Percentiles rank a stretch among this genome's conserved stretches.
Evolutionary conservation across 2,888 invertebrate genomes (phyloP).

Genomic region (Xestia rhomboidea): DNA sequence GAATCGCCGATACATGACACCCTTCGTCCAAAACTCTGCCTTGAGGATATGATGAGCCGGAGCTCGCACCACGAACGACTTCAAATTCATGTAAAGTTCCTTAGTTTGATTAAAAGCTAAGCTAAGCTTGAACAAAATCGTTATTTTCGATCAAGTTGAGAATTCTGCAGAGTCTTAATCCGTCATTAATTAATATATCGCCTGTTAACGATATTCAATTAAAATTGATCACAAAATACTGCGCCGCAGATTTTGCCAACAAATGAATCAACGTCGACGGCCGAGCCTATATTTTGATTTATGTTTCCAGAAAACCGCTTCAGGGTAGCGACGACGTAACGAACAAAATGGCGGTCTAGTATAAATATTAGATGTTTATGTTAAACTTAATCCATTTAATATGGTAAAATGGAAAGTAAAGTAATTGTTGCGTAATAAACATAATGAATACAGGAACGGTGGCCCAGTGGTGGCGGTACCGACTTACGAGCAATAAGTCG

Average conservation of each 20-base stretch:
- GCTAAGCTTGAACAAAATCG: too few relatives aligned
- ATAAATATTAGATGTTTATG: conserved; percentile 19
- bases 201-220: conserved; percentile 27
- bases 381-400: conserved; percentile 13
- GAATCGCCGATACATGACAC: too few relatives aligned
- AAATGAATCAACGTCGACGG: conserved; percentile 14
- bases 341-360: not conserved
- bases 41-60: too few relatives aligned
- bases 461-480: too few relatives aligned
- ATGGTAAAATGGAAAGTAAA: not conserved
- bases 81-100: too few relatives aligned
- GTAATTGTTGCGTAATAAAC: conserved; percentile 5
- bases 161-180: conserved; percentile 12
- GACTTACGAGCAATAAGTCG: too few relatives aligned
- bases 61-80: too few relatives aligned
- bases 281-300: conserved; percentile 24
- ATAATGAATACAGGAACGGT: not conserved
- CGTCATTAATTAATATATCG: conserved; percentile 32
- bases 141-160: conserved; percentile 23
- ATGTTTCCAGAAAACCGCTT: conserved; percentile 23
- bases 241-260: not conserved
- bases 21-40: too few relatives aligned
- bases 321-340: not conserved
- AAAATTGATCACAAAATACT: conserved; percentile 32
- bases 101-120: too few relatives aligned